Evolutionary conservation across 2,113 vertebrate genomes (phyloP).

Genomic region (Cyanocitta stelleri): DNA sequence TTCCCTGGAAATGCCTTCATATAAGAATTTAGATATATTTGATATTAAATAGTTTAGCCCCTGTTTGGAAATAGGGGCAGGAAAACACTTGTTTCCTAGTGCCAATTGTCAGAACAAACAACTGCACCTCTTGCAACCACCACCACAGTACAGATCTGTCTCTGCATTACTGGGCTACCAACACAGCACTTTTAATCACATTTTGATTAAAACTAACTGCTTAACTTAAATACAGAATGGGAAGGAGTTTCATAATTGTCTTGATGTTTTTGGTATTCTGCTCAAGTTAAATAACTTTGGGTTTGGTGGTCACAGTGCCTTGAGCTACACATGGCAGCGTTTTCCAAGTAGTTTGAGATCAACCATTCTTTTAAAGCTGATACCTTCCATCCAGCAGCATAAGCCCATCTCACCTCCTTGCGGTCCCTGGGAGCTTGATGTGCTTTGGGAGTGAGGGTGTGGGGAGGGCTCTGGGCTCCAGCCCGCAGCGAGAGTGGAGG

Average conservation of each 20-base stretch:
- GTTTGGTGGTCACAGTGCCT: not conserved
- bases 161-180: not conserved
- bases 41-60: not conserved
- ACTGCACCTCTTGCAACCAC: not conserved
- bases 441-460: not conserved
- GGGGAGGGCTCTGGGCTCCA: not conserved
- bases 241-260: not conserved
- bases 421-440: not conserved
- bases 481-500: not conserved
- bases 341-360: not conserved
- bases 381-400: not conserved
- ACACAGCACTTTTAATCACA: not conserved
- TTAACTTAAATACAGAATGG: not conserved
- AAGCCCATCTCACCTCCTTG: not conserved
- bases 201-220: not conserved
- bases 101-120: rapidly evolving
- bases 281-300: not conserved
- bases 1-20: not conserved
- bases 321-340: not conserved
- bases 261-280: not conserved
- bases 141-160: not conserved
- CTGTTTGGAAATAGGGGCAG: not conserved
- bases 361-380: not conserved
- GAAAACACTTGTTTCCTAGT: not conserved
- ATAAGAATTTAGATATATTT: not conserved